Base-by-base conservation (phyloP, 2,888 invertebrate species). In the Eucera pruinosa region DNA sequence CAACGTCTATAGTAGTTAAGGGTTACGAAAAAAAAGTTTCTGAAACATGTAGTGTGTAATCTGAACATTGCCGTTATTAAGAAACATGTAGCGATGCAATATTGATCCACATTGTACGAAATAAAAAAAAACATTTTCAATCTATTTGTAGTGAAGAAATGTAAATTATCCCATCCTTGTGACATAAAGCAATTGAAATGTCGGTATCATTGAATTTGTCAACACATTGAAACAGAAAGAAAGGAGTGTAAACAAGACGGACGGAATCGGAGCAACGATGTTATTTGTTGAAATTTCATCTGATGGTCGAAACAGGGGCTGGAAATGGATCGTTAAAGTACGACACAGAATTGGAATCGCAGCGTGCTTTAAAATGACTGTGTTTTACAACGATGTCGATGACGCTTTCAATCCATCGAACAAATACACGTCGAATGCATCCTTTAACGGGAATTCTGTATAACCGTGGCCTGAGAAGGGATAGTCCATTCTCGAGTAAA, bases 311-410 rank as follows among this genome's bases (percentile, higher is more conserved):
- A n/a, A 27, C 25, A 39, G 23, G 11, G 7, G 20, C n/a, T 11
- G n/a, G 18, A 45, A 45, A 54, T 54, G 25, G 61, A 43, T 52
- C 33, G 68, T 54, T 62, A 69, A 52, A 52, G 0, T 25, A 11
- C 6, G 25, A 55, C 20, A 27, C 9, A 15, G 45, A 23, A 64
- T 39, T 50, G 66, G 50, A 57, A 48, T 70, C 30, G 7, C 18
- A 11, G 7, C 9, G 39, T 13, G 25, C 11, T 64, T 48, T 2
- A 30, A 54, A 54, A 54, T 54, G 36, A 20, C 18, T 13, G 55
- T 55, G 45, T 65, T 70, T 55, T 43, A 45, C 41, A 57, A 43
- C 57, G 48, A 33, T 39, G 11, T 15, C 48, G 33, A 57, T 70
- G 65, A 48, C 18, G n/a, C 30, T 66, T 25, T 47, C 47, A 18